Evolutionary conservation across 2,797 vertebrate genomes (phyloP).

Genomic region (Spheniscus humboldti): DNA sequence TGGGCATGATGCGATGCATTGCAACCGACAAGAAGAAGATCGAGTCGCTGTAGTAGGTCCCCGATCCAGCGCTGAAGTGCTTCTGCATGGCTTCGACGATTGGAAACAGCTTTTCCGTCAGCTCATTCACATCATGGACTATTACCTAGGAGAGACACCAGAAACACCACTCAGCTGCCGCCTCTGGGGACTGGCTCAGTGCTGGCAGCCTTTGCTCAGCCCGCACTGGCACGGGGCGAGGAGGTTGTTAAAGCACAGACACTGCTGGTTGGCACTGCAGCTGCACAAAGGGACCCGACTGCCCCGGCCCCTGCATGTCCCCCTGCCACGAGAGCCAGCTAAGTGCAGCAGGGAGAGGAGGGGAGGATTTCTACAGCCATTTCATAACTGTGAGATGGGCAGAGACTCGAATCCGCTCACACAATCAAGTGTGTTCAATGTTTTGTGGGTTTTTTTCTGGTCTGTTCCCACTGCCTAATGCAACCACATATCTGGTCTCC

Average conservation of each 20-base stretch:
- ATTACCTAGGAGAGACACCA: constrained; percentile 76
- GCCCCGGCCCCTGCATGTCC: rapidly evolving
- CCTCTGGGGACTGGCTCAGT: background rate
- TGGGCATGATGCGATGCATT: constrained; percentile 94
- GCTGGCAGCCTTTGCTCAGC: background rate
- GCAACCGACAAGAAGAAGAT: constrained; percentile 98
- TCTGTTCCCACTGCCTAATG: background rate
- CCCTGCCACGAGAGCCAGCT: background rate
- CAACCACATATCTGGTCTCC: background rate
- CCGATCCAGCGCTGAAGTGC: constrained; percentile 92
- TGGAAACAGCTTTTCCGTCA: constrained; percentile 90
- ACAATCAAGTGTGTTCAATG: background rate
- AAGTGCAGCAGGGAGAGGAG: background rate
- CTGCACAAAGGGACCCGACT: background rate
- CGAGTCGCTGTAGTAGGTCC: constrained; percentile 93
- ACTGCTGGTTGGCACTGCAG: background rate
- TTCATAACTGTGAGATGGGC: background rate
- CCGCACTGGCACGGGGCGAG: rapidly evolving
- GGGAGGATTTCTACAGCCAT: background rate
- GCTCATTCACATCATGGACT: constrained; percentile 86
- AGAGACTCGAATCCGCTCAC: background rate
- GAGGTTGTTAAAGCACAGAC: background rate
- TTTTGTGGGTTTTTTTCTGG: background rate
- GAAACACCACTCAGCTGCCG: background rate
- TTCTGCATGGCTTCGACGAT: constrained; percentile 95